Conservation (phyloP, 2,797 vertebrate genomes). For the Monodelphis domestica region DNA sequence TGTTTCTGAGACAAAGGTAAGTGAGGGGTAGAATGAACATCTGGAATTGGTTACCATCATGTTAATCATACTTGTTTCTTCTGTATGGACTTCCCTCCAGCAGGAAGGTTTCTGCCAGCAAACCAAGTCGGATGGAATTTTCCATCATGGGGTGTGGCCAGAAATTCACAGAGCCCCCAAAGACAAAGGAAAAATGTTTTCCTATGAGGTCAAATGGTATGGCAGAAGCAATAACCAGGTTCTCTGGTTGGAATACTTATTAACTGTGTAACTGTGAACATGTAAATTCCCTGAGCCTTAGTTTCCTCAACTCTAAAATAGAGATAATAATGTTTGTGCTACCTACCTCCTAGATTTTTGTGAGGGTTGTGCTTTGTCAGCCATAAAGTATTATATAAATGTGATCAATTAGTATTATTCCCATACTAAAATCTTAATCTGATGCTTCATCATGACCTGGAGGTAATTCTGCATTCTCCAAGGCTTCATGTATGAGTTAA, state of each 20-base stretch:
- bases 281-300: not conserved
- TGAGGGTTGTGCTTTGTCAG: not conserved
- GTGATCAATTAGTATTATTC: not conserved
- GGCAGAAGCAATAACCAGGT: not conserved
- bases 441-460: not conserved
- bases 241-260: not conserved
- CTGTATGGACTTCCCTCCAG: not conserved
- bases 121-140: not conserved
- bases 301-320: not conserved
- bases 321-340: not conserved
- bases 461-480: not conserved
- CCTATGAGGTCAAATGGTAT: not conserved
- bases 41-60: not conserved
- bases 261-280: not conserved
- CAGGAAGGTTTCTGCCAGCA: not conserved
- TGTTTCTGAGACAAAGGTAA: not conserved
- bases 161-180: not conserved
- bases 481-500: not conserved
- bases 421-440: not conserved
- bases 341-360: not conserved
- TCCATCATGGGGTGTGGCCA: not conserved
- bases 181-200: not conserved
- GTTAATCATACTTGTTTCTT: not conserved
- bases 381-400: not conserved
- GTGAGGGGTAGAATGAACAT: not conserved